Evolutionary conservation across 2,797 vertebrate genomes (phyloP).

Genomic region (Pseudopleuronectes americanus): DNA sequence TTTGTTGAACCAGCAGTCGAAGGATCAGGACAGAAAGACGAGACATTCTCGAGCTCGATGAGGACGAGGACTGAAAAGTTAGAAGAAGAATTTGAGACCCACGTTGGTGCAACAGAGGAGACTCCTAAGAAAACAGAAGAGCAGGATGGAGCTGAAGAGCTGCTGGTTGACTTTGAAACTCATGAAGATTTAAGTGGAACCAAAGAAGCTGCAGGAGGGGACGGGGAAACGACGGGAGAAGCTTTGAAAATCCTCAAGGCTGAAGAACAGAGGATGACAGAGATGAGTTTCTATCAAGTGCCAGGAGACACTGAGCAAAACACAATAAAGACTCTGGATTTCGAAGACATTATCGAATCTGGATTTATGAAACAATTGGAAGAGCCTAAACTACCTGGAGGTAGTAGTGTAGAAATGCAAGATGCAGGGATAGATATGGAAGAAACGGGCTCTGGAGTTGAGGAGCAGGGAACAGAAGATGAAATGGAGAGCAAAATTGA

Average conservation of each 20-base stretch:
- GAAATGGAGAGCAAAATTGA: conserved; percentile 9
- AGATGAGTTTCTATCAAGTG: not conserved
- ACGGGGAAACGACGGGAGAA: not conserved
- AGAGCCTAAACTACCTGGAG: conserved; percentile 17
- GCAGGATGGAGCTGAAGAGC: conserved; percentile 23
- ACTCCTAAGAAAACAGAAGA: conserved; percentile 8
- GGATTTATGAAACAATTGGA: conserved; percentile 8
- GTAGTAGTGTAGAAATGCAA: not conserved
- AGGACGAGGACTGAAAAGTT: conserved; percentile 23
- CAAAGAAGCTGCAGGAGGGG: not conserved
- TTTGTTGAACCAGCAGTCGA: conserved; percentile 8
- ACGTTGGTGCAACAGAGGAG: conserved; percentile 1
- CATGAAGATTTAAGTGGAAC: not conserved
- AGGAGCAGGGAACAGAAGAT: conserved; percentile 9
- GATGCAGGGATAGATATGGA: conserved; percentile 19
- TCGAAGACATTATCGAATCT: conserved; percentile 20
- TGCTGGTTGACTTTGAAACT: conserved; percentile 23
- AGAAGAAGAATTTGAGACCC: conserved; percentile 23
- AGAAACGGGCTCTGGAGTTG: not conserved
- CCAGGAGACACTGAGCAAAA: conserved; percentile 7
- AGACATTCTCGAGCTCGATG: conserved; percentile 20
- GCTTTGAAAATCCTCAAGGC: conserved; percentile 3
- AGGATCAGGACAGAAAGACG: conserved; percentile 18
- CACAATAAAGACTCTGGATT: not conserved
- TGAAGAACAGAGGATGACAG: not conserved